Evolutionary conservation across 1,140 invertebrate species (phyloP), one percentile per base, ranked within the genome.

Genomic region (Bombus confusus): DNA sequence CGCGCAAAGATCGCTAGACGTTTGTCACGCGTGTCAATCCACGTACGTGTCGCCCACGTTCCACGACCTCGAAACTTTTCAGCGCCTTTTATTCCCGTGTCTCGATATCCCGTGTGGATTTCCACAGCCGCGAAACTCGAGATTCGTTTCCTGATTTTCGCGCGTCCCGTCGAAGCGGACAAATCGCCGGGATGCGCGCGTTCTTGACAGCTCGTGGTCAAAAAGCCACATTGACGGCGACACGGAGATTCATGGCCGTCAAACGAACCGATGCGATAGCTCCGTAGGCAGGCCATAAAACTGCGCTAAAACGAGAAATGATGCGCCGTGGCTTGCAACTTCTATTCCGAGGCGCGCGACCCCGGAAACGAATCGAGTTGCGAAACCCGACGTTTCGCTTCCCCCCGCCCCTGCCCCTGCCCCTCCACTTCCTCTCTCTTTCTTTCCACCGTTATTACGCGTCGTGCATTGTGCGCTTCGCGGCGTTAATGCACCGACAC

Each of bases 281-380:
- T 93, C 92, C 2, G 86, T 92, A 88, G 91, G 91, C 91, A 92
- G 93, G 92, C 92, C 91, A 90, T 95, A 95, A 95, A 95, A 94
- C 92, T 92, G 91, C 90, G 93, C 91, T 94, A 89, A 93, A 94
- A 92, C 92, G 91, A 93, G 92, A 93, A 93, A 47, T 92, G 92
- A 93, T 93, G 91, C 92, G 86, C 73, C 83, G 88, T 92, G 93
- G 91, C 91, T 92, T 91, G 92, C 91, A 93, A 93, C 92, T 93
- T 94, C 92, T 93, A 94, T 95, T 95, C 91, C 90, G 91, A 93
- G 93, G 85, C 92, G 85, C 92, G 90, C 94, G 95, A 95, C 92
- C 94, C 94, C 94, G 94, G 94, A 95, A 95, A 94, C 92, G 91
- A 92, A 91, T 66, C 83, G 74, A 84, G 85, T 77, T 85, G 86